Base-by-base conservation (phyloP, 1,140 invertebrate genomes). In the Anastatus disparis region DNA sequence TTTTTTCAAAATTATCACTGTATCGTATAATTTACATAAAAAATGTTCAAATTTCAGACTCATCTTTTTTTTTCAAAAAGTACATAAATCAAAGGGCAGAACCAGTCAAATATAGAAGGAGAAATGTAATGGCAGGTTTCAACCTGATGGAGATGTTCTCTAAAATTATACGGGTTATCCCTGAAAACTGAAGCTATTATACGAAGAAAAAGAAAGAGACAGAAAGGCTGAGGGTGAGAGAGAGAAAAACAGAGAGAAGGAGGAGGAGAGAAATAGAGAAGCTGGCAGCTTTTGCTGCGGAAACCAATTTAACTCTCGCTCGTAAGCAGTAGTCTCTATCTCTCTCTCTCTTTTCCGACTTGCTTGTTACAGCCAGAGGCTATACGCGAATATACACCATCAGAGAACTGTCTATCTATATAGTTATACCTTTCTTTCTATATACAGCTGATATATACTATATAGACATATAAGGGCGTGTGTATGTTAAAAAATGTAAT, bases 241-340 rank as follows among this genome's bases (percentile, higher is more conserved):
- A n/a, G 10, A 44, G 42, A n/a, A 35, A 35, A 35, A 35, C 4
- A 35, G 31, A 35, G 4, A 10, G 31, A 35, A 35, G 10, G 31
- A 35, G 4, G 31, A 35, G 10, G 10, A 72, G 56, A 75, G 65
- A 71, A 66, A 42, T 15, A n/a, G 58, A 35, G 31, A 35, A 35
- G 73, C 73, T 75, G 76, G 71, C 74, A 77, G 78, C 80, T 80
- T 79, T 81, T 79, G 76, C 77, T 56, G 71, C 75, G 74, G 76
- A 81, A 81, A 81, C 79, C 80, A 83, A 83, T 83, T 83, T 83
- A 83, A 82, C 81, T 82, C 79, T 79, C 64, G 73, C 75, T 76
- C 77, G n/a, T n/a, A n/a, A n/a, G n/a, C n/a, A n/a, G n/a, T n/a
- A n/a, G n/a, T 76, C 74, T 73, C 75, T 31, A 17, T 35, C 29